Percentiles rank a stretch among this genome's conserved stretches.
Evolutionary conservation across 1,140 invertebrate genomes (phyloP).

Genomic region (Phthorimaea operculella): DNA sequence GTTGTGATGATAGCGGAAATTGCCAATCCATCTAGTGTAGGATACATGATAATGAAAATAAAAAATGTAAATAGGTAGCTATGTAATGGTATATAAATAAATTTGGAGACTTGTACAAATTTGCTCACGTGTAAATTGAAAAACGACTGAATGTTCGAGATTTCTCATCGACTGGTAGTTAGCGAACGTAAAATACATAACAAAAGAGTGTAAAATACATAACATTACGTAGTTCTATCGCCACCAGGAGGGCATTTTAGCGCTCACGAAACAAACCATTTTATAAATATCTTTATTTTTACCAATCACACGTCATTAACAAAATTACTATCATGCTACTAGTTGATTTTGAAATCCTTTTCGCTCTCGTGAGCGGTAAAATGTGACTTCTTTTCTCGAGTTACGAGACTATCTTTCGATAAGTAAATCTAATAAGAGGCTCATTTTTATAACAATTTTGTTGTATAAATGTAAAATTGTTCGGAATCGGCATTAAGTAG

Average conservation of each 20-base stretch:
- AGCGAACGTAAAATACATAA: too few relatives aligned
- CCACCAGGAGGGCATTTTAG: neutral
- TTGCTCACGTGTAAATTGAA: slow-evolving; percentile 63
- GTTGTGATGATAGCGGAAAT: slow-evolving; percentile 63
- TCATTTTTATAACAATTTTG: slow-evolving; percentile 58
- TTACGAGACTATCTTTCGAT: slow-evolving; percentile 33
- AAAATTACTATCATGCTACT: too few relatives aligned
- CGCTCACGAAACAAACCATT: too few relatives aligned
- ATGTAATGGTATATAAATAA: slow-evolving; percentile 45
- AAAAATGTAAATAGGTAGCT: slow-evolving; percentile 48
- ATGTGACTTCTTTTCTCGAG: neutral
- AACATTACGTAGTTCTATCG: neutral
- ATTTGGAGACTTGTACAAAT: slow-evolving; percentile 67
- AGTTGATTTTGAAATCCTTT: too few relatives aligned
- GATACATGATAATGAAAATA: slow-evolving; percentile 21
- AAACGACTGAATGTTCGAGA: slow-evolving; percentile 59
- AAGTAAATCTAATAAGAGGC: slow-evolving; percentile 30
- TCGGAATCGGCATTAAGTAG: slow-evolving; percentile 47
- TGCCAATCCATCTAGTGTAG: slow-evolving; percentile 56
- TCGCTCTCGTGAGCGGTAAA: too few relatives aligned
- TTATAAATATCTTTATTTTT: too few relatives aligned
- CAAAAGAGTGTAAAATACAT: neutral
- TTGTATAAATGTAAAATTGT: slow-evolving; percentile 48
- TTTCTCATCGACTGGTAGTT: slow-evolving; percentile 62
- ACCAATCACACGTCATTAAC: too few relatives aligned